Conservation (phyloP, 2,113 vertebrate species). For the Propithecus coquereli region DNA sequence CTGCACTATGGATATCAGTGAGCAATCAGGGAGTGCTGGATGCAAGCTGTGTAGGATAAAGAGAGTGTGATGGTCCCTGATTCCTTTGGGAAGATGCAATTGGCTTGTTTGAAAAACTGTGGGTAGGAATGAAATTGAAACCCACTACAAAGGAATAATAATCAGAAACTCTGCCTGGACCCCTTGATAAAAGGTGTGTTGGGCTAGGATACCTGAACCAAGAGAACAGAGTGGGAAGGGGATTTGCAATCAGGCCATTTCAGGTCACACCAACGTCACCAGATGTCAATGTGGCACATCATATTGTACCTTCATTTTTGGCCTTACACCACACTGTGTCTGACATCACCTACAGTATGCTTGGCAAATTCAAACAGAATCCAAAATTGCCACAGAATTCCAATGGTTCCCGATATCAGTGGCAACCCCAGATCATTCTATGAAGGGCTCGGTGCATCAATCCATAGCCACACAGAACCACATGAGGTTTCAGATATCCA, state of each 20-base stretch:
- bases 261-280: too few relatives aligned
- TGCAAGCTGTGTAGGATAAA: not conserved
- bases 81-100: not conserved
- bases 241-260: too few relatives aligned
- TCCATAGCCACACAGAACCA: not conserved
- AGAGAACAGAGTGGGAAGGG: too few relatives aligned
- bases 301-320: too few relatives aligned
- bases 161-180: not conserved
- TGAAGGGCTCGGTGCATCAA: not conserved
- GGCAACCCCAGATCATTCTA: not conserved
- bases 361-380: not conserved
- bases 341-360: too few relatives aligned
- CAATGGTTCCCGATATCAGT: too few relatives aligned
- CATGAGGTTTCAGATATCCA: not conserved
- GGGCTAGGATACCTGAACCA: too few relatives aligned
- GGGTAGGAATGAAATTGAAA: not conserved
- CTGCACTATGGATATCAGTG: too few relatives aligned
- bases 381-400: not conserved
- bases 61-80: not conserved
- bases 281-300: too few relatives aligned
- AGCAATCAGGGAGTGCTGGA: not conserved
- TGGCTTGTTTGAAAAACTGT: not conserved
- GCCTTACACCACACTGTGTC: too few relatives aligned
- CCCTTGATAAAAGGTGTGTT: too few relatives aligned
- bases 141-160: not conserved